Base-by-base conservation (phyloP, 2,113 vertebrate genomes). In the Excalfactoria chinensis region DNA sequence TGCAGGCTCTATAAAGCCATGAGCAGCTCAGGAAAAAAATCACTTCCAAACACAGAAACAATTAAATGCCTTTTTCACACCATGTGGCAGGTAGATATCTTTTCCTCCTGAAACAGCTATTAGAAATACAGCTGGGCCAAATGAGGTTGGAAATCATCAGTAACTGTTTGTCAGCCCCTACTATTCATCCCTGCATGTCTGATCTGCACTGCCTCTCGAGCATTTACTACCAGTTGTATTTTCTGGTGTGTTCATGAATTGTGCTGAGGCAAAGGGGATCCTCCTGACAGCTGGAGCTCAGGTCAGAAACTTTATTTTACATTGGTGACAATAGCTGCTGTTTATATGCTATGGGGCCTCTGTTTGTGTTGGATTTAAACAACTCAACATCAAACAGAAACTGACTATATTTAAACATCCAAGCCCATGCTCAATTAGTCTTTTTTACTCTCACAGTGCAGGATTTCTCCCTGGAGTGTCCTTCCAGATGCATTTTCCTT, bases 1-100 rank as follows among this genome's bases (percentile, higher is more conserved):
- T 44, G 62, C 58, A 73, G 55, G n/a, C 11, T 62, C 44, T 41
- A 32, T 87, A 72, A 89, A 84, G 68, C 44, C n/a, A 26, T 18
- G 15, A 32, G 26, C 40, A 25, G 7, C 35, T 89, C n/a, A 30
- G 74, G 37, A 37, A 49, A 58, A 82, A 34, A 48, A 53, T 69
- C 25, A 37, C 12, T 73, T 75, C 22, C 43, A 82, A 71, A 30
- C 7, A 6, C 60, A 67, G 34, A 34, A 71, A 12, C 21, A 28
- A 71, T 44, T 70, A 41, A 80, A 92, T 30, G 21, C 5, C 32
- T 88, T 85, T 63, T 69, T 43, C 55, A 35, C 0, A 0, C 4
- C 18, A 2, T 0, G 0, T 35, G 21, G 18, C 37, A 62, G 49
- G 23, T 37, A 67, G 34, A 1, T 8, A 18, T 7, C 15, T 58